Percentiles rank a stretch among this genome's conserved stretches.
Conservation (phyloP, 2,888 invertebrate species). For the Clistopyga incitator region DNA sequence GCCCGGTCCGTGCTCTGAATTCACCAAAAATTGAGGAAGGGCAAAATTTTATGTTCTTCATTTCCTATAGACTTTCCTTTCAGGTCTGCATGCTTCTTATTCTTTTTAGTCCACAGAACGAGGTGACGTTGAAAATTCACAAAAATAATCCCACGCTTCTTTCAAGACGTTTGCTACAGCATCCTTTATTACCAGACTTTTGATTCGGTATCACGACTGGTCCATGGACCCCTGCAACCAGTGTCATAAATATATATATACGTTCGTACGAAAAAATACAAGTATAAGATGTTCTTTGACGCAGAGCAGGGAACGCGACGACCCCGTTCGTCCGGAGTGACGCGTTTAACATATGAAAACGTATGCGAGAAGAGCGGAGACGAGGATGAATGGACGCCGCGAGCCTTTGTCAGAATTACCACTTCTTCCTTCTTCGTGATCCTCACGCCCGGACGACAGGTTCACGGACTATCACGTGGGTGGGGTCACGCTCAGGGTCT, state of each 20-base stretch:
- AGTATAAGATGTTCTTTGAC: slow-evolving; percentile 45
- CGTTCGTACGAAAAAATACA: slow-evolving; percentile 37
- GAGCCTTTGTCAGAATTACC: slow-evolving; percentile 63
- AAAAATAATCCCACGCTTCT: slow-evolving; percentile 81
- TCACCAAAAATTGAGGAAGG: not conserved
- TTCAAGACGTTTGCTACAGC: slow-evolving; percentile 75
- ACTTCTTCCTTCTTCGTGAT: slow-evolving; percentile 46
- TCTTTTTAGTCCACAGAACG: not conserved
- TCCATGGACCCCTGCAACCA: slow-evolving; percentile 3
- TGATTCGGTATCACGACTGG: slow-evolving; percentile 83
- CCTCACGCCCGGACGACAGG: slow-evolving; percentile 57
- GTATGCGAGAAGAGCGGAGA: slow-evolving; percentile 46
- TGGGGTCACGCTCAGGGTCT: slow-evolving; percentile 62
- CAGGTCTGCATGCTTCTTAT: not conserved
- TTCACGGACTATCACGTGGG: slow-evolving; percentile 55
- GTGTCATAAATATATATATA: not conserved
- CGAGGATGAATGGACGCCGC: slow-evolving; percentile 61
- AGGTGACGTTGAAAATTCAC: slow-evolving; percentile 4
- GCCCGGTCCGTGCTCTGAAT: too few species aligned
- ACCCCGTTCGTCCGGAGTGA: slow-evolving; percentile 51
- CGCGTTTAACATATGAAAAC: slow-evolving; percentile 64
- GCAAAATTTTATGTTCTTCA: not conserved
- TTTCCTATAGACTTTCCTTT: not conserved
- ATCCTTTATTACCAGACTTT: slow-evolving; percentile 83
- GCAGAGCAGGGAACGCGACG: slow-evolving; percentile 23